Evolutionary conservation across 2,888 invertebrate species (phyloP).

Genomic region (Noctuana brunneofusca): DNA sequence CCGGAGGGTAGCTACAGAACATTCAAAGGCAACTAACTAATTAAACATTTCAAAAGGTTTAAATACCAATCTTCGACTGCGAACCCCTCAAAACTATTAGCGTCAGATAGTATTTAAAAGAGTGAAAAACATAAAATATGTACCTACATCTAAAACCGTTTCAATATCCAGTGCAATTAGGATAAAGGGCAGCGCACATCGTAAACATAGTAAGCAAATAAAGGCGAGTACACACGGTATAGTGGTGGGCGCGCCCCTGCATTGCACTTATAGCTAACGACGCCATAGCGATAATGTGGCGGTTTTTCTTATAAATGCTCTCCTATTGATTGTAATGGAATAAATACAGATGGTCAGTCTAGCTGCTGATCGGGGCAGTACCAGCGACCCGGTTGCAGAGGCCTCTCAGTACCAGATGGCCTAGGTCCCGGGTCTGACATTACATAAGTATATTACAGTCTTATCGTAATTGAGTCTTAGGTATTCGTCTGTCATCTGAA

Average conservation of each 20-base stretch:
- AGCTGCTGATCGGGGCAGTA: too few relatives aligned
- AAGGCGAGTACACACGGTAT: conserved; percentile 42
- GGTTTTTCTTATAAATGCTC: neutral
- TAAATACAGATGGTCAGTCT: neutral
- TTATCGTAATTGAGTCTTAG: too few relatives aligned
- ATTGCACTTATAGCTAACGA: neutral
- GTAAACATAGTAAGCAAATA: conserved; percentile 46
- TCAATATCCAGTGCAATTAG: conserved; percentile 41
- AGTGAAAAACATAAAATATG: too few relatives aligned
- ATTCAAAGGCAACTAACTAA: neutral
- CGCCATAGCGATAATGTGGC: neutral
- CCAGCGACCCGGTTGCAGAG: too few relatives aligned
- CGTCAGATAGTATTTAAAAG: neutral
- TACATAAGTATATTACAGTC: too few relatives aligned
- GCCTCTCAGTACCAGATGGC: too few relatives aligned
- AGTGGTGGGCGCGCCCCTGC: conserved; percentile 15
- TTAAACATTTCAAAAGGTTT: neutral
- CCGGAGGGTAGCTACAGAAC: too few relatives aligned
- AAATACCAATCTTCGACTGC: neutral
- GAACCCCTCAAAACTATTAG: conserved; percentile 1
- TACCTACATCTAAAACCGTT: conserved; percentile 14
- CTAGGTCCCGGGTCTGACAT: too few relatives aligned
- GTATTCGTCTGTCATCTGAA: too few relatives aligned
- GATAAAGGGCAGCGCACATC: conserved; percentile 45
- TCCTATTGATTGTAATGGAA: neutral